These are phyloP conservation scores for Eristalis tenax DNA, from an alignment of 2,888 invertebrate species.

Conservation along the genomic window DNA sequence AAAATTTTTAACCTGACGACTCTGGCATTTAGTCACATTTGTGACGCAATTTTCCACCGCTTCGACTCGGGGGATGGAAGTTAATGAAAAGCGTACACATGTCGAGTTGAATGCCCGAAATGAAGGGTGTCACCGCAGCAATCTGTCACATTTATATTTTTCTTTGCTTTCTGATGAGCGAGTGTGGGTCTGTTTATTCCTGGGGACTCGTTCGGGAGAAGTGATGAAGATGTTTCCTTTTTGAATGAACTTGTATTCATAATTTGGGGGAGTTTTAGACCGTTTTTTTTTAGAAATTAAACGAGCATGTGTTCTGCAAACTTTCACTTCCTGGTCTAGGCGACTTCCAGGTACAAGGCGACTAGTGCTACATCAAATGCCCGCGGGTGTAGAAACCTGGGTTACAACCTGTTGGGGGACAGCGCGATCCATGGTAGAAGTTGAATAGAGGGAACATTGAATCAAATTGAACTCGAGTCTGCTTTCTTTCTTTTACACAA, in stretches of 20 bases:
- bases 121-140: conserved; percentile 35
- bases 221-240: not conserved
- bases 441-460: too few species aligned
- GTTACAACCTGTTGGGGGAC: too few species aligned
- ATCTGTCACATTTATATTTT: conserved; percentile 59
- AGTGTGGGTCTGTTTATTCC: not conserved
- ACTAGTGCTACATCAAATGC: too few species aligned
- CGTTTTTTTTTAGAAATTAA: too few species aligned
- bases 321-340: too few species aligned
- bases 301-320: too few species aligned
- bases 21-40: conserved; percentile 64
- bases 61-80: conserved; percentile 74
- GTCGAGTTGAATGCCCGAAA: conserved; percentile 78
- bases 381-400: too few species aligned
- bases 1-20: conserved; percentile 44
- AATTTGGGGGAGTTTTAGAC: not conserved
- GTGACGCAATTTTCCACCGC: conserved; percentile 58
- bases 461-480: too few species aligned
- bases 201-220: not conserved
- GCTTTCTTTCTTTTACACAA: too few species aligned
- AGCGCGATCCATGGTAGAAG: too few species aligned
- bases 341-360: too few species aligned
- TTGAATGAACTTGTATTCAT: not conserved
- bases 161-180: too few species aligned
- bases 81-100: conserved; percentile 82